Base-by-base conservation (phyloP, 1,140 invertebrate genomes). In the Trypoxylus dichotomus region DNA sequence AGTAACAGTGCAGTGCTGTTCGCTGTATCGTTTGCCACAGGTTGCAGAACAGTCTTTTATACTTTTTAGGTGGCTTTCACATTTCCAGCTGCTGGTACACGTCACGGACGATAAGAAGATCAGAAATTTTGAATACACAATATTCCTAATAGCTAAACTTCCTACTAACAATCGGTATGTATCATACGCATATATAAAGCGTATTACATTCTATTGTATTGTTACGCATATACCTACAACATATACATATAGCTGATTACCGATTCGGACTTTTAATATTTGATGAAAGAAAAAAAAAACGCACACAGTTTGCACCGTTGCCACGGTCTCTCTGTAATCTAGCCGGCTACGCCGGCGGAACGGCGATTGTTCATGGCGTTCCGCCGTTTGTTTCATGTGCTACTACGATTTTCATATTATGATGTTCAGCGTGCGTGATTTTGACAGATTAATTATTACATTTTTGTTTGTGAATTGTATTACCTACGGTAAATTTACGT, bases 371-470 rank as follows among this genome's bases (percentile, higher is more conserved):
- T 82, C 77, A 74, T 82, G 82, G 80, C 82, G 82, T 79, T 78
- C 79, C 79, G 78, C 78, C 78, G 79, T 80, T 78, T 78, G 79
- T 80, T 81, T 79, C 80, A 79, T 78, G 54, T 79, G 79, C 74
- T 78, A 74, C 79, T 78, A 82, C 79, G 82, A 83, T 84, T 84
- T 84, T 82, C 82, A 81, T 81, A 84, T 84, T 84, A 84, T 84
- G 83, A 83, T 84, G 83, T 85, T 83, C 79, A 78, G n/a, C 80
- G 82, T 82, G 83, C 80, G 77, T 85, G 84, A 84, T 84, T 85
- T 85, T 85, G 84, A 85, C 84, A 85, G 84, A 85, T 85, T 85
- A 85, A 85, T 85, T 84, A 85, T 85, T 85, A 81, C 80, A 85
- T 84, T 85, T 85, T 85, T 84, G 84, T 84, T 80, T 82, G 79